Evolutionary conservation across 2,797 vertebrate genomes (phyloP).

Genomic region (Poliocrania exsul): DNA sequence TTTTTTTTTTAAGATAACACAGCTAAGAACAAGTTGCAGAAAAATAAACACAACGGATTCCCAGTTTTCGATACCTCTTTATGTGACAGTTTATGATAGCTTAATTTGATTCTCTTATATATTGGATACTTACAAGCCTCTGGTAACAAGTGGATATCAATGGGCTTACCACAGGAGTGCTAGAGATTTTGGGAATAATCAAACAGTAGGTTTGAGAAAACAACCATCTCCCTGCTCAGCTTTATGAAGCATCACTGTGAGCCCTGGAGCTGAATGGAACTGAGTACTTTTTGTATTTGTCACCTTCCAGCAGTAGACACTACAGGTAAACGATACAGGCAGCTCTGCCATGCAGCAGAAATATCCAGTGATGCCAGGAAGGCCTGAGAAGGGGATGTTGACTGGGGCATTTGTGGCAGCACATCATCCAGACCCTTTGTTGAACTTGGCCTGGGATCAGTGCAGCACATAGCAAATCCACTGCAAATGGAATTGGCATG

Average conservation of each 20-base stretch:
- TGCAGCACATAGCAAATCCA: neutral
- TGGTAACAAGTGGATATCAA: neutral
- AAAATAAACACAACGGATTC: neutral
- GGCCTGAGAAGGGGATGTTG: neutral
- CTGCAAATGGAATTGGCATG: neutral
- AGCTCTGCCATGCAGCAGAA: neutral
- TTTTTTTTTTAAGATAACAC: neutral
- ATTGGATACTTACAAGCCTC: neutral
- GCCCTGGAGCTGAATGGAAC: neutral
- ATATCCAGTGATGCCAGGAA: neutral
- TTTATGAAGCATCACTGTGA: neutral
- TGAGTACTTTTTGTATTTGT: neutral
- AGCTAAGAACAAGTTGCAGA: neutral
- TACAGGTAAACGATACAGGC: neutral
- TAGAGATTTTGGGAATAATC: neutral
- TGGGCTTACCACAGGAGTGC: neutral
- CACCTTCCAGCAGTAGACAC: neutral
- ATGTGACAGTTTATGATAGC: neutral
- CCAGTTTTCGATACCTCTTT: accelerated
- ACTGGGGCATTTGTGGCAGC: neutral
- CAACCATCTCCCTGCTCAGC: neutral
- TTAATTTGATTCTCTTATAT: neutral
- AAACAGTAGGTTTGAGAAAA: neutral
- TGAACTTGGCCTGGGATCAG: neutral
- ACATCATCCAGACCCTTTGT: neutral